Conservation (phyloP, 2,888 invertebrate genomes). For the Ceramica pisi region DNA sequence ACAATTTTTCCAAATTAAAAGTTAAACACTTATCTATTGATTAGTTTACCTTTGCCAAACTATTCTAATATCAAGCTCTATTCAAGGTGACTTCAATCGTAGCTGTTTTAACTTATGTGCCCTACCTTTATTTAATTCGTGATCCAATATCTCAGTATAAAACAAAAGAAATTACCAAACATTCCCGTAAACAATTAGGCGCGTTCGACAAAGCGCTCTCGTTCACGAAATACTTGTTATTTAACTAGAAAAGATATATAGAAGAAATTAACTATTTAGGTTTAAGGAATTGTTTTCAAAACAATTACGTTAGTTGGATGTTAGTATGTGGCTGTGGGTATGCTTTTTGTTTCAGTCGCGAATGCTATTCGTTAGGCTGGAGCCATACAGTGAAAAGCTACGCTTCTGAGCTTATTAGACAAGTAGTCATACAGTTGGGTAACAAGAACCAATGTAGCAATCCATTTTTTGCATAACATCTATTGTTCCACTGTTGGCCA, state of each 20-base stretch:
- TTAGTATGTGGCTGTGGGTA: constrained; percentile 30
- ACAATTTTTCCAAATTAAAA: not conserved
- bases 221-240: constrained; percentile 48
- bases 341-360: constrained; percentile 40
- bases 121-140: constrained; percentile 10
- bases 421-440: not conserved
- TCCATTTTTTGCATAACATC: not conserved
- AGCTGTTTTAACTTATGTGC: not conserved
- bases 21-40: not conserved
- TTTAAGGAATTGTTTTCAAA: constrained; percentile 40
- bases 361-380: constrained; percentile 14
- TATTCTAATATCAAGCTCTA: not conserved
- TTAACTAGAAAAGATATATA: constrained; percentile 55
- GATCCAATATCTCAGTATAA: constrained; percentile 1
- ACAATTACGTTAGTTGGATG: constrained; percentile 48
- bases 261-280: constrained; percentile 56
- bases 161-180: constrained; percentile 35
- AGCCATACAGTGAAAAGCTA: not conserved
- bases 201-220: constrained; percentile 42
- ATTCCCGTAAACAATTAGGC: constrained; percentile 51
- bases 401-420: not conserved
- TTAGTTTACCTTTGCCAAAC: not conserved
- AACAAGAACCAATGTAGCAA: not conserved
- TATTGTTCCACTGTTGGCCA: not conserved
- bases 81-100: not conserved